phyloP scores from a whole-genome alignment of 2,797 vertebrate genomes.

The Gobionotothen gibberifrons region DNA sequence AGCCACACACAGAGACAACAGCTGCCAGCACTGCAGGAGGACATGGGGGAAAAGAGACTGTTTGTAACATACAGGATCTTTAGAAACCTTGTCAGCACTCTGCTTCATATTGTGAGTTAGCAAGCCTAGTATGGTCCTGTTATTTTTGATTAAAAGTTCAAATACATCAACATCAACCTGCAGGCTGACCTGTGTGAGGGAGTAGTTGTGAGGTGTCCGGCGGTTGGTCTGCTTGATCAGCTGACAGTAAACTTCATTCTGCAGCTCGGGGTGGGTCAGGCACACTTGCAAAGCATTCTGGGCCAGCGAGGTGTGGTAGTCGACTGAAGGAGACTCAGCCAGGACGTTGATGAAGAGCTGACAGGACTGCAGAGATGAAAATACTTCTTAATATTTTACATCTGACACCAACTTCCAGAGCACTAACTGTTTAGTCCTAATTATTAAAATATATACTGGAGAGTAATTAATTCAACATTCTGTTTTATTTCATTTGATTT shows the following conservation, averaged over 20 bases:
- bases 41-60: not conserved
- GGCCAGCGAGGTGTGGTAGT: constrained; percentile 95
- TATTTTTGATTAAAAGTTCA: too few relatives aligned
- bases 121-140: too few relatives aligned
- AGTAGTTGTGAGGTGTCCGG: constrained; percentile 88
- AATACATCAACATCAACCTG: too few relatives aligned
- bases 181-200: constrained; percentile 90
- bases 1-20: constrained; percentile 93
- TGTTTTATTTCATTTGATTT: too few relatives aligned
- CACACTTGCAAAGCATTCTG: constrained; percentile 96
- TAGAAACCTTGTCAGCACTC: not conserved
- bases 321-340: constrained; percentile 92
- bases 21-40: constrained; percentile 92
- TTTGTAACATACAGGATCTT: not conserved
- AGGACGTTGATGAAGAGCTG: constrained; percentile 98
- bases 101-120: not conserved
- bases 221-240: constrained; percentile 93
- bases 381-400: not conserved
- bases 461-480: too few relatives aligned
- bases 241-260: constrained; percentile 97
- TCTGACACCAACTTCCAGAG: not conserved
- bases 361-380: constrained; percentile 86
- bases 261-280: constrained; percentile 92
- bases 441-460: too few relatives aligned
- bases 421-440: too few relatives aligned